These are phyloP conservation scores for Ametastegia equiseti DNA, from an alignment of 2,888 invertebrate species.

Conservation along the genomic window DNA sequence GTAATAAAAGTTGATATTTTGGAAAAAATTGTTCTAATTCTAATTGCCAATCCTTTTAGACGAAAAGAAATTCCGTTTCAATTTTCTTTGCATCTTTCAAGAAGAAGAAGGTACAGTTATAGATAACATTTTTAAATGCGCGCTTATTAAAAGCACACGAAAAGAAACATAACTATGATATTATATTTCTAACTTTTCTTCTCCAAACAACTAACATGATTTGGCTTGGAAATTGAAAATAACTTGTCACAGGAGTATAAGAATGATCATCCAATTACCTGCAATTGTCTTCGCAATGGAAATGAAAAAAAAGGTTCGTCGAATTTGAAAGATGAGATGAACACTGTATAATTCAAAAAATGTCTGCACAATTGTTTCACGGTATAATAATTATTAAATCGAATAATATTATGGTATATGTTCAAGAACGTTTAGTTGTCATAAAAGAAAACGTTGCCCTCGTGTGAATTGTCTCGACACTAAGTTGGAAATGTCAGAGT, in stretches of 20 bases:
- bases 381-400: neutral
- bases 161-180: too few species aligned
- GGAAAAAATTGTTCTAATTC: too few species aligned
- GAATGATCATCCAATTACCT: neutral
- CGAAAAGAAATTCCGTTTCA: too few species aligned
- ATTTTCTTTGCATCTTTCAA: too few species aligned
- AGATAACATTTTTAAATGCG: too few species aligned
- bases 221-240: neutral
- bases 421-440: neutral
- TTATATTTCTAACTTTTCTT: too few species aligned
- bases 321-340: neutral
- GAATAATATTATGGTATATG: neutral
- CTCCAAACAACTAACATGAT: neutral
- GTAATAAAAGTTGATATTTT: too few species aligned
- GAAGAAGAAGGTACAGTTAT: too few species aligned
- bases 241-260: too few species aligned
- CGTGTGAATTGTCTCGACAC: conserved; percentile 57
- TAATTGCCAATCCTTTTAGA: too few species aligned
- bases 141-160: too few species aligned
- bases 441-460: conserved; percentile 47
- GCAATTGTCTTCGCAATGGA: neutral
- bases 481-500: conserved; percentile 63
- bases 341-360: neutral
- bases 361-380: neutral
- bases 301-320: neutral